These are phyloP conservation scores for Xenus cinereus DNA, from an alignment of 2,113 vertebrate genomes.

Conservation along the genomic window DNA sequence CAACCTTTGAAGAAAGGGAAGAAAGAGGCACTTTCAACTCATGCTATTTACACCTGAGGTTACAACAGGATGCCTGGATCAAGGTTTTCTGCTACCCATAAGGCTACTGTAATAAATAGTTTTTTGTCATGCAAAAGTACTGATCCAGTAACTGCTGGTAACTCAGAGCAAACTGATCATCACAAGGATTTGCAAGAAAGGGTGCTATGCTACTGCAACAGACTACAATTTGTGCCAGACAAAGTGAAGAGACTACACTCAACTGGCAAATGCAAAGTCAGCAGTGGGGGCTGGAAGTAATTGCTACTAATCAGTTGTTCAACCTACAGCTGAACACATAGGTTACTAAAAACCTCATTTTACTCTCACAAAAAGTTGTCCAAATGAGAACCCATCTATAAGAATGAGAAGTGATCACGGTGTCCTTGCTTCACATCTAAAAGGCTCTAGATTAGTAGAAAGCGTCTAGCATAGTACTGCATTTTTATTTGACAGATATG, in stretches of 20 bases:
- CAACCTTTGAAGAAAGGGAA: neutral
- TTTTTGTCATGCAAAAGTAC: neutral
- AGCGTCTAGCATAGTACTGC: rapidly evolving
- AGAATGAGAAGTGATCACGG: neutral
- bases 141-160: neutral
- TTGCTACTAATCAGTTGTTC: neutral
- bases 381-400: neutral
- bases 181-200: neutral
- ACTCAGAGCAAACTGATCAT: neutral
- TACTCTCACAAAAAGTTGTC: neutral
- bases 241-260: neutral
- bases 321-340: neutral
- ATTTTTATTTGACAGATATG: neutral
- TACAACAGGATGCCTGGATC: neutral
- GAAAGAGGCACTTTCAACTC: neutral
- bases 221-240: neutral
- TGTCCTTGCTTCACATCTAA: neutral
- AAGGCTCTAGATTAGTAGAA: neutral
- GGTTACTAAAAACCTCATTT: neutral
- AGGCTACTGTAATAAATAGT: neutral
- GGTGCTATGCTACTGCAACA: neutral
- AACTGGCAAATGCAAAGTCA: neutral
- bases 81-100: neutral
- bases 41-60: neutral
- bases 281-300: neutral